Base-by-base conservation (phyloP, 1,140 invertebrate genomes). In the Chelonus insularis region DNA sequence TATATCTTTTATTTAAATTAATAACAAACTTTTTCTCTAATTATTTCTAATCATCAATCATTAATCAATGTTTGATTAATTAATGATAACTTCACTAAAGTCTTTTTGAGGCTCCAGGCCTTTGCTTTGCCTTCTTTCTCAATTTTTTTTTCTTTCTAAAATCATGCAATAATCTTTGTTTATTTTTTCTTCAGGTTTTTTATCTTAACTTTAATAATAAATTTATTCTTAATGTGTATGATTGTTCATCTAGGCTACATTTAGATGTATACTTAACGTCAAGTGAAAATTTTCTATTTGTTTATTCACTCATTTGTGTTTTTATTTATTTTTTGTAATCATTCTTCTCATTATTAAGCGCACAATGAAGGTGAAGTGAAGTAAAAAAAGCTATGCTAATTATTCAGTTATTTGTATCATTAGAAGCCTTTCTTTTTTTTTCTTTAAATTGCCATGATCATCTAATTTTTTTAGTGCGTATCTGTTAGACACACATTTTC, bases 331-430 rank as follows among this genome's bases (percentile, higher is more conserved):
- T 12, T n/a, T 48, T n/a, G 11, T 48, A 48, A 23, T 25, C n/a
- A 6, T 45, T 12, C 51, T 36, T 21, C 21, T 11, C 21, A 48
- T 48, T 25, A 48, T 48, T 18, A 48, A 48, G 45, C 45, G 29
- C 16, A 11, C 45, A 37, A 51, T 59, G 47, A 41, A 51, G 23
- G 54, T 57, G 51, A 32, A 62, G 21, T 51, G 34, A 62, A 48
- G 60, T 62, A 62, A 62, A 62, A 62, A 62, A 62, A 60, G 47
- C 54, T 62, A 62, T 32, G 18, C 60, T 62, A 57, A 57, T 57
- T 62, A 60, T 48, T 52, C 36, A 41, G 8, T 50, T 51, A 41
- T 16, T 36, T n/a, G 8, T 25, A 8, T 60, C 12, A 43, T 25
- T 45, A 16, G 1, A 51, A 32, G 16, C 36, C 48, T 11, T 18